Base-by-base conservation (phyloP, 2,797 vertebrate genomes). In the Acridotheres tristis region DNA sequence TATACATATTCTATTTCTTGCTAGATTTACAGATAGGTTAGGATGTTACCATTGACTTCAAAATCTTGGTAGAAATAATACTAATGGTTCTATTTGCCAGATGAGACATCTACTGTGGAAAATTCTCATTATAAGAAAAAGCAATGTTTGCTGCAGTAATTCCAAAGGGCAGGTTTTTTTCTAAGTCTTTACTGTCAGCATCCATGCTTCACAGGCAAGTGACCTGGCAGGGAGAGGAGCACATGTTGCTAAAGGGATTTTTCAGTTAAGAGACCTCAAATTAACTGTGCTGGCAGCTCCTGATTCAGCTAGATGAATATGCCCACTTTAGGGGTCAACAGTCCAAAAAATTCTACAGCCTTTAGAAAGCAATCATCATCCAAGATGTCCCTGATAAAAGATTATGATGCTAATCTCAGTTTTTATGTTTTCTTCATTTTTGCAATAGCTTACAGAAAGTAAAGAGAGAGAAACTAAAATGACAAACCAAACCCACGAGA, bases 201-300 rank as follows among this genome's bases (percentile, higher is more conserved):
- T 67, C 63, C 34, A 69, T 0, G 2, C 48, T 92, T 89, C 63
- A 88, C 65, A 93, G 50, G 23, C 55, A 85, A 93, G 65, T 80
- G 87, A 93, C 78, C 74, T 71, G 61, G 61, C 71, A 93, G 32
- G 71, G 47, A 86, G 42, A 82, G 57, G 7, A 91, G 57, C 55
- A 83, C 74, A 67, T 73, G 66, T 92, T 89, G 71, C 90, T 95
- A 58, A 77, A 78, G 67, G 71, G 84, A 76, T 93, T 91, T 94
- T 95, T 84, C 57, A 78, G 62, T 74, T 79, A 84, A 59, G 84
- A 82, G 45, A 73, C 27, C 45, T 90, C 23, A 81, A 38, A 90
- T 90, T 89, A 85, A 69, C 57, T 89, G 51, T 76, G 43, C 77
- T 73, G 59, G 27, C 43, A 91, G 77, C n/a, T 90, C 47, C 50